phyloP scores from a whole-genome alignment of 2,888 invertebrate species.

The Spialia ferax region DNA sequence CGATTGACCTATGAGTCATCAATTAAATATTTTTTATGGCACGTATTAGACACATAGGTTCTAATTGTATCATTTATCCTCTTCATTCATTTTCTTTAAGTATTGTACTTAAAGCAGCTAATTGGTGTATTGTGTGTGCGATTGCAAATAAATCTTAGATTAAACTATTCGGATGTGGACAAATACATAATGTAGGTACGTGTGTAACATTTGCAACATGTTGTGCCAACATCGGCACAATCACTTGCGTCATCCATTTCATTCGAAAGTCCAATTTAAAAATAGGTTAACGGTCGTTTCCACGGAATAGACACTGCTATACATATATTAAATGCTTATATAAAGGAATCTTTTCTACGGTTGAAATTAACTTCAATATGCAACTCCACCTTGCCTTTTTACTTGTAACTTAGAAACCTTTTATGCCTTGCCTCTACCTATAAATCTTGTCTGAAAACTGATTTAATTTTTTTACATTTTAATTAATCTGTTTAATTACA shows the following conservation, averaged over 20 bases:
- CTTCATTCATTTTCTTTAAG: too few species aligned
- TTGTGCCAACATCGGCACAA: slow-evolving; percentile 67
- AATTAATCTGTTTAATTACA: too few species aligned
- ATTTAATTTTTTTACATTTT: not conserved
- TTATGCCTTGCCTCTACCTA: not conserved
- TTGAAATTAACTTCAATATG: not conserved
- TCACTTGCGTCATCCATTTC: slow-evolving; percentile 66
- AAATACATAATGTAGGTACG: not conserved
- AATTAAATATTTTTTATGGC: too few species aligned
- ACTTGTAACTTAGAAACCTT: too few species aligned
- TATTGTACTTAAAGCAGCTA: too few species aligned
- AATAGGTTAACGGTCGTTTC: slow-evolving; percentile 77
- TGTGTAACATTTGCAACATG: slow-evolving; percentile 55
- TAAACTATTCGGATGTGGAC: slow-evolving; percentile 7
- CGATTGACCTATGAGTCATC: too few species aligned
- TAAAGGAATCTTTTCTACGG: slow-evolving; percentile 52
- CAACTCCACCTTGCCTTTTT: not conserved
- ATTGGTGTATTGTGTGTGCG: too few species aligned
- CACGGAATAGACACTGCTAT: slow-evolving; percentile 64
- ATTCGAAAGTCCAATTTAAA: slow-evolving; percentile 76
- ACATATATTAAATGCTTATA: slow-evolving; percentile 64
- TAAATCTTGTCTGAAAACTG: not conserved
- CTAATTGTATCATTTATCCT: too few species aligned
- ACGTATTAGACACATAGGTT: too few species aligned
- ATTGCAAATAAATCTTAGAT: not conserved